Evolutionary conservation across 2,113 vertebrate species (phyloP).

Genomic region (Petaurus breviceps): DNA sequence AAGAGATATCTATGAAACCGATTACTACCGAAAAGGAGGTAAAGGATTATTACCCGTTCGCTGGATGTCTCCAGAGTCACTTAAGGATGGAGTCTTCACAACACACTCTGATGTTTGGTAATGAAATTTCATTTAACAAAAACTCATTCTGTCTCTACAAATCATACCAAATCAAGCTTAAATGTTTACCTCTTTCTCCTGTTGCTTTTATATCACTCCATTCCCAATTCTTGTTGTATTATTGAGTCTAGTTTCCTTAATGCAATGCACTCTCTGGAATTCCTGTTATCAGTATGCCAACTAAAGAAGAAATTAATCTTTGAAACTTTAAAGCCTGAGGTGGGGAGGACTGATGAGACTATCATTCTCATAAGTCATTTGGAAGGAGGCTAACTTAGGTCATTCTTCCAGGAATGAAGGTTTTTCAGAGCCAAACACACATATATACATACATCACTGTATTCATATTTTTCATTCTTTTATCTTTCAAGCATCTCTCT

Average conservation of each 20-base stretch:
- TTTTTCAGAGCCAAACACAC: neutral
- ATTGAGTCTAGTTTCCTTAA: accelerated
- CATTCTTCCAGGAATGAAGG: neutral
- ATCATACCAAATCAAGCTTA: accelerated
- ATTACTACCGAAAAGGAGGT: slow-evolving; percentile 98
- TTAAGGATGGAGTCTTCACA: slow-evolving; percentile 99
- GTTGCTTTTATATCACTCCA: neutral
- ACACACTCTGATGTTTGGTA: slow-evolving; percentile 99
- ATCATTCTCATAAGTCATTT: neutral
- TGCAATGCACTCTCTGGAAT: neutral
- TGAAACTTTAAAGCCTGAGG: neutral
- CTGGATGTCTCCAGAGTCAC: slow-evolving; percentile 99
- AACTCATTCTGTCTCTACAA: neutral
- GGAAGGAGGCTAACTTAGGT: neutral
- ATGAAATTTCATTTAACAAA: neutral
- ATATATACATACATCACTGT: neutral
- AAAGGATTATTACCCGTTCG: slow-evolving; percentile 97
- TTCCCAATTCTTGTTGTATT: neutral
- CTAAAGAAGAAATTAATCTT: neutral
- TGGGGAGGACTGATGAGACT: neutral
- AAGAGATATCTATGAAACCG: slow-evolving; percentile 98
- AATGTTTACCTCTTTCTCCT: neutral
- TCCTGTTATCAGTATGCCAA: neutral
- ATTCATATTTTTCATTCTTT: neutral
- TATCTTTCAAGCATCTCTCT: neutral